Base-by-base conservation (phyloP, 2,888 invertebrate genomes). In the Thelaira solivaga region DNA sequence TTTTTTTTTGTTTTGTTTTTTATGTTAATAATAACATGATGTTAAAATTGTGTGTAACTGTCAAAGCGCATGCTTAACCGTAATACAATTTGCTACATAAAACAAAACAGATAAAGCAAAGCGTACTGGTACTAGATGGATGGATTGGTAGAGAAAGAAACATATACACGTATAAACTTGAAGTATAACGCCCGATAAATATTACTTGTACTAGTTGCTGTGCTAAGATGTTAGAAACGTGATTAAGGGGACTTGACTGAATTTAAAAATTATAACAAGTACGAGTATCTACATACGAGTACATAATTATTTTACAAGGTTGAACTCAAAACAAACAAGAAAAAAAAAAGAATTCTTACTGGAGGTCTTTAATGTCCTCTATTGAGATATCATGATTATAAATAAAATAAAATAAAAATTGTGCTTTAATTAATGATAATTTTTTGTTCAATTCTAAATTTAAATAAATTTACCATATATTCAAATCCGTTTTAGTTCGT, bases 21-120 rank as follows among this genome's bases (percentile, higher is more conserved):
- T 29, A 78, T 69, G 64, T 61, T 61, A 74, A 69, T 78, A 74
- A 74, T 61, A 74, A 78, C 69, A 78, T 78, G 78, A 78, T 53
- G 34, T 74, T 61, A 61, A 71, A 74, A 78, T 78, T 53, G 64
- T 74, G 74, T 78, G 69, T 78, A 74, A 78, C 74, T 74, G 78
- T 74, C 78, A 74, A 78, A 71, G 78, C 59, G 61, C 78, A 78
- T 78, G 78, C 65, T 74, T 78, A 78, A 78, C 78, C 53, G 74
- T 71, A 74, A 71, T 78, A 71, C 59, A 61, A 73, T 51, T 74
- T 67, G 43, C 55, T 29, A 20, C n/a, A 11, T 20, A 43, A 49
- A 8, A 20, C 39, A 55, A 26, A n/a, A 51, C 51, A 36, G 4
- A 45, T 11, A 31, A 0, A 34, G 10, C 4, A 10, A 10, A 41